Base-by-base conservation (phyloP, 2,797 vertebrate genomes). In the Amniataba percoides region DNA sequence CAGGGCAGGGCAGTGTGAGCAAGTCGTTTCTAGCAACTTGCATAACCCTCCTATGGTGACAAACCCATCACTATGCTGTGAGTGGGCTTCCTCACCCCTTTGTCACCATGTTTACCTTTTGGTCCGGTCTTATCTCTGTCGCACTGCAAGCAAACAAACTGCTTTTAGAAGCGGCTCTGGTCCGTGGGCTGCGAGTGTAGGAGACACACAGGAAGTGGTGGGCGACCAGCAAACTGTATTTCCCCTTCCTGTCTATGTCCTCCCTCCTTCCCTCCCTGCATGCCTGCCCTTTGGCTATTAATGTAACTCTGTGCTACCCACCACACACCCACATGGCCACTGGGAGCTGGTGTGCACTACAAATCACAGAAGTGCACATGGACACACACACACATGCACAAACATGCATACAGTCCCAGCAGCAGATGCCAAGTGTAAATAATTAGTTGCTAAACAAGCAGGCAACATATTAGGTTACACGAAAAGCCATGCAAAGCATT, bases 191-290 rank as follows among this genome's bases (percentile, higher is more conserved):
- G 89, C 7, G 39, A 89, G 90, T 81, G 90, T 92, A 88, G 93
- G 93, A 94, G 93, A 90, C 89, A 91, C 90, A 83, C 94, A 95
- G 95, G 95, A 96, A 95, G 94, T 83, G 88, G 94, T 95, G 95
- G 95, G 95, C 92, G 93, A 92, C 90, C 87, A 93, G 92, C 87
- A 91, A 95, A 94, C 93, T 94, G 94, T 93, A 94, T 95, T 96
- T 96, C 94, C 95, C 91, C 83, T 94, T 93, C 92, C 94, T 94
- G 93, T 94, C 90, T 93, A 87, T 86, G 90, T 92, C 92, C 93
- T 92, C 92, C 82, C 93, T 94, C 86, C 82, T 83, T 77, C 31
- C 74, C 58, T 74, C 68, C 79, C 52, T 85, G 78, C 74, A 62
- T 80, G 85, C 88, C 86, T 93, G 93, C 91, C 94, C 93, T 93